phyloP scores from a whole-genome alignment of 2,797 vertebrate genomes.

The Syngnathus acus region DNA sequence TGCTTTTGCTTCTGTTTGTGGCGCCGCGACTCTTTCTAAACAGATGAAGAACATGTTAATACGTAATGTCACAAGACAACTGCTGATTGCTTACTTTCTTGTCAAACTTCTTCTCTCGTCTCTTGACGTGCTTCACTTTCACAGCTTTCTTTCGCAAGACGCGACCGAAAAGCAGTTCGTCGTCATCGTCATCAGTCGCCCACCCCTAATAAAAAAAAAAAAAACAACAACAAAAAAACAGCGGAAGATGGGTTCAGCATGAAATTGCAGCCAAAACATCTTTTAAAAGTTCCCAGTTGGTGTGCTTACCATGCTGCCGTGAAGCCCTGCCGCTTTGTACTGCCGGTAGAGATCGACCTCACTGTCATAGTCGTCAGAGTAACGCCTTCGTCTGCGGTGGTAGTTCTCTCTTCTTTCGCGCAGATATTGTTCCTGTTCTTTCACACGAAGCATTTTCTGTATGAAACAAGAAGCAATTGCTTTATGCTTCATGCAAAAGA shows the following conservation, averaged over 20 bases:
- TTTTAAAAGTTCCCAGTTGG: background rate
- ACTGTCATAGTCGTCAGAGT: slow-evolving; percentile 82
- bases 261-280: background rate
- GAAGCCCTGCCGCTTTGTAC: slow-evolving; percentile 74
- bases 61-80: background rate
- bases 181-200: slow-evolving; percentile 86
- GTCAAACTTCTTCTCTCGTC: slow-evolving; percentile 90
- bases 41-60: background rate
- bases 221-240: background rate
- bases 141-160: slow-evolving; percentile 85
- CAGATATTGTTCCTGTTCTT: slow-evolving; percentile 76
- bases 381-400: slow-evolving; percentile 72
- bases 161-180: slow-evolving; percentile 79
- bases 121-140: slow-evolving; percentile 92
- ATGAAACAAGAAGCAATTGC: slow-evolving; percentile 12
- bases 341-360: slow-evolving; percentile 84
- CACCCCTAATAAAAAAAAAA: slow-evolving; percentile 65
- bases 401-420: slow-evolving; percentile 81
- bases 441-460: slow-evolving; percentile 87
- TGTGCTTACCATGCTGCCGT: slow-evolving; percentile 55
- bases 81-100: slow-evolving; percentile 74
- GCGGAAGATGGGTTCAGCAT: background rate
- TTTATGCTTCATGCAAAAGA: slow-evolving; percentile 5
- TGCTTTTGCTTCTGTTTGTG: slow-evolving; percentile 90
- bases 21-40: slow-evolving; percentile 83